phyloP scores from a whole-genome alignment of 2,113 vertebrate species.

The Craseonycteris thonglongyai region DNA sequence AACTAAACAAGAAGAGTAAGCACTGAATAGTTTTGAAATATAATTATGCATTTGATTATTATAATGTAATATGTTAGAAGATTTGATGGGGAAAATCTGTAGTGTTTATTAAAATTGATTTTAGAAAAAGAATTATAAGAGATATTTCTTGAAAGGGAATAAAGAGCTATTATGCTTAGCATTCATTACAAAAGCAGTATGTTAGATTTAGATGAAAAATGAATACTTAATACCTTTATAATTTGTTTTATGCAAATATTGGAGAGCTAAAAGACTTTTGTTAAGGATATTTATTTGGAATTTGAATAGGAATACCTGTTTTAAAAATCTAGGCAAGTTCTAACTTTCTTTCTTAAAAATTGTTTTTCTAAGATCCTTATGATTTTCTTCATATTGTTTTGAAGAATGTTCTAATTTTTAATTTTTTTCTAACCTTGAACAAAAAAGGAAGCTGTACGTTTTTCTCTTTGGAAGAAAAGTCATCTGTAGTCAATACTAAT shows the following conservation, averaged over 20 bases:
- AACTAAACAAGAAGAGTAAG: conserved; percentile 20
- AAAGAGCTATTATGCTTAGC: conserved; percentile 46
- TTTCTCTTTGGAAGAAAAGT: conserved; percentile 49
- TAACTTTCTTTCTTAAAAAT: conserved; percentile 28
- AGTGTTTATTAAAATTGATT: conserved; percentile 55
- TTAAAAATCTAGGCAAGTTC: conserved; percentile 37
- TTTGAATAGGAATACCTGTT: conserved; percentile 49
- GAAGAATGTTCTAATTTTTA: conserved; percentile 55
- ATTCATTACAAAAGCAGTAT: conserved; percentile 51
- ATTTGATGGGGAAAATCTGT: conserved; percentile 14
- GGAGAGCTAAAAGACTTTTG: conserved; percentile 32
- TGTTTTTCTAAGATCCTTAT: background rate
- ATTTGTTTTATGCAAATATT: conserved; percentile 62
- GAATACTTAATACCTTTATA: conserved; percentile 63
- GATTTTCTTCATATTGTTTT: conserved; percentile 45
- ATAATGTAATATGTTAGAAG: conserved; percentile 42
- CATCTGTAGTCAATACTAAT: background rate
- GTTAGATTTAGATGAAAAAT: conserved; percentile 63
- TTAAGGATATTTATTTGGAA: conserved; percentile 44
- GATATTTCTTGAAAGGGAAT: conserved; percentile 49
- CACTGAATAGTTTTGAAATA: conserved; percentile 31
- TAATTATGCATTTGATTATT: conserved; percentile 45
- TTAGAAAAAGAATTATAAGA: conserved; percentile 33
- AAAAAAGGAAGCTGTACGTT: conserved; percentile 29
- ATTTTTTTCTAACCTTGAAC: conserved; percentile 42